A percentile compares a stretch with the other conserved stretches of the same genome.
These are phyloP conservation scores for Turdus rufiventris DNA, from an alignment of 2,113 vertebrate species.

Conservation along the genomic window DNA sequence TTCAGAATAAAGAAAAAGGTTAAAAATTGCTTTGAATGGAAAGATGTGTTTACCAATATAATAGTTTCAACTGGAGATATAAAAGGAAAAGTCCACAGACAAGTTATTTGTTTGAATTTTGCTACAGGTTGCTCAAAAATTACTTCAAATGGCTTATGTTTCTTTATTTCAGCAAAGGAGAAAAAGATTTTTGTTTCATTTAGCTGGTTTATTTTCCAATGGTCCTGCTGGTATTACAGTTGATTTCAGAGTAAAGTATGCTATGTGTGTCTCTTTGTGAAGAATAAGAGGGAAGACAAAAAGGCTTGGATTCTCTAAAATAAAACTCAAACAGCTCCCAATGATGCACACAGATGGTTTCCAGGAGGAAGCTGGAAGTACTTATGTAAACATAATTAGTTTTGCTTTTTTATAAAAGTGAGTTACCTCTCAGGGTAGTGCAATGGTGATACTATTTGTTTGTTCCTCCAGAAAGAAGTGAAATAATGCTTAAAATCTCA, in stretches of 20 bases:
- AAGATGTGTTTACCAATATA: neutral
- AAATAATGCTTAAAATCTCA: neutral
- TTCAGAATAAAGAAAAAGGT: neutral
- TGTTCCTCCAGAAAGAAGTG: neutral
- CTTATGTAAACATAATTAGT: neutral
- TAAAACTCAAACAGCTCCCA: neutral
- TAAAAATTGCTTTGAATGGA: neutral
- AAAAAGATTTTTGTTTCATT: neutral
- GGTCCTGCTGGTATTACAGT: neutral
- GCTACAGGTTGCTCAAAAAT: neutral
- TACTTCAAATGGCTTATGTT: neutral
- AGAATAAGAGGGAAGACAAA: neutral
- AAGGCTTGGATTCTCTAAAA: neutral
- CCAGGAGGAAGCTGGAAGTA: neutral
- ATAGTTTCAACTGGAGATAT: neutral
- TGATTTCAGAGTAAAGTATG: neutral
- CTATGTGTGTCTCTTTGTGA: neutral
- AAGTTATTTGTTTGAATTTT: neutral
- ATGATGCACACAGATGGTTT: neutral
- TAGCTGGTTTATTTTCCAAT: neutral
- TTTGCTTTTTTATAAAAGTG: neutral
- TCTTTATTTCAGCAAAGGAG: neutral
- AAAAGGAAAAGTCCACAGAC: neutral
- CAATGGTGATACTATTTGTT: neutral
- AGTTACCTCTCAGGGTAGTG: neutral